These are phyloP conservation scores for Atlantisia rogersi DNA, from an alignment of 2,113 vertebrate species.

Conservation along the genomic window DNA sequence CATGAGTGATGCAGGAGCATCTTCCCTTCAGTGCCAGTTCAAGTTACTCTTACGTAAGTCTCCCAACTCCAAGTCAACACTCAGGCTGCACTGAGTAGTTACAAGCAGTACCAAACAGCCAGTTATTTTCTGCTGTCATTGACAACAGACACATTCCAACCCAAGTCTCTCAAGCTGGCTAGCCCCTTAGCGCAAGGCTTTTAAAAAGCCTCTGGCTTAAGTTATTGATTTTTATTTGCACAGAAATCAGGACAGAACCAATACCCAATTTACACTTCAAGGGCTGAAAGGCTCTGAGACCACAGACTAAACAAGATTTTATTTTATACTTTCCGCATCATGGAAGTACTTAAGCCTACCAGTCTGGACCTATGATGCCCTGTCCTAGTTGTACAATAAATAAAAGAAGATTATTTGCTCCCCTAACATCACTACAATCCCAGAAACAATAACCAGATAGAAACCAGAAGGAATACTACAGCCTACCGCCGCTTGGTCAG, in stretches of 20 bases:
- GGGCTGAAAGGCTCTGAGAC: background rate
- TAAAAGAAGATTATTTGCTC: background rate
- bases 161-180: background rate
- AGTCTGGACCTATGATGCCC: background rate
- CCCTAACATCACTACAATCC: background rate
- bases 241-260: background rate
- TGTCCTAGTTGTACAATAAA: background rate
- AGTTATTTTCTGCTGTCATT: background rate
- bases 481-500: background rate
- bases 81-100: background rate
- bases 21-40: background rate
- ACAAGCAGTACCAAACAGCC: background rate
- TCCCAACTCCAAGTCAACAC: background rate
- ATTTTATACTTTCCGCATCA: background rate
- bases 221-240: background rate
- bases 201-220: background rate
- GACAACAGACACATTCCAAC: background rate
- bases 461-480: background rate
- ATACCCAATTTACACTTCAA: background rate
- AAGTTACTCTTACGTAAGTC: background rate
- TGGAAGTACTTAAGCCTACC: background rate
- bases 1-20: background rate
- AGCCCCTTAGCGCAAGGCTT: rapidly evolving
- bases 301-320: background rate
- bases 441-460: background rate